Conservation (phyloP, 2,113 vertebrate genomes). For the Ailuropoda melanoleuca region DNA sequence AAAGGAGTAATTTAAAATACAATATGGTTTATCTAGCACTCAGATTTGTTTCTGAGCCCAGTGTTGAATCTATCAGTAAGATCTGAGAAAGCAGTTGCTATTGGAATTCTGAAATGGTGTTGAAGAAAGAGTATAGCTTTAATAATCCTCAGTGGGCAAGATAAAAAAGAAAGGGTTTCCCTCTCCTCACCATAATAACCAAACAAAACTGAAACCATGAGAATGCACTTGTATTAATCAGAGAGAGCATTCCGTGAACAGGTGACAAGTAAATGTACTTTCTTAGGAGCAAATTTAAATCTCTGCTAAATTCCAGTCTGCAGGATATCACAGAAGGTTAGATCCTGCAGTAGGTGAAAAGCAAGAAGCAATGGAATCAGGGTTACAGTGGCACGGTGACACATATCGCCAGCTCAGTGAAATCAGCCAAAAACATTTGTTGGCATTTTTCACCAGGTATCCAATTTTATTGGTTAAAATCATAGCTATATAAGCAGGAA, state of each 20-base stretch:
- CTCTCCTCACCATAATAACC: not conserved
- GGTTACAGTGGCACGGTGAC: not conserved
- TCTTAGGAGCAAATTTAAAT: not conserved
- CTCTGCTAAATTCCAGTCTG: not conserved
- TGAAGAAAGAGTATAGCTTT: not conserved
- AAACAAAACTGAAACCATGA: not conserved
- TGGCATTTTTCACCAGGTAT: not conserved
- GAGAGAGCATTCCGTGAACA: not conserved
- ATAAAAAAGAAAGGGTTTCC: not conserved
- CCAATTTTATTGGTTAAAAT: not conserved
- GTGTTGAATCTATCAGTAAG: not conserved
- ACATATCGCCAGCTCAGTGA: not conserved
- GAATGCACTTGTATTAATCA: not conserved
- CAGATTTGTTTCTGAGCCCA: not conserved
- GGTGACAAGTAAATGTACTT: not conserved
- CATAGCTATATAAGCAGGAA: not conserved
- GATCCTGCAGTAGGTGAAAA: not conserved
- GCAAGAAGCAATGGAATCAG: not conserved
- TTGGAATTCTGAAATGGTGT: not conserved
- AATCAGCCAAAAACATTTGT: not conserved
- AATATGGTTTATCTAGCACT: not conserved
- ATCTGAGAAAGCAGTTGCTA: not conserved
- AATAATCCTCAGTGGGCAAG: not conserved
- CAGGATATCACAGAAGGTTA: not conserved
- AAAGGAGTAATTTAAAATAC: not conserved